Conservation (phyloP, 2,888 invertebrate species). For the Eledone cirrhosa region DNA sequence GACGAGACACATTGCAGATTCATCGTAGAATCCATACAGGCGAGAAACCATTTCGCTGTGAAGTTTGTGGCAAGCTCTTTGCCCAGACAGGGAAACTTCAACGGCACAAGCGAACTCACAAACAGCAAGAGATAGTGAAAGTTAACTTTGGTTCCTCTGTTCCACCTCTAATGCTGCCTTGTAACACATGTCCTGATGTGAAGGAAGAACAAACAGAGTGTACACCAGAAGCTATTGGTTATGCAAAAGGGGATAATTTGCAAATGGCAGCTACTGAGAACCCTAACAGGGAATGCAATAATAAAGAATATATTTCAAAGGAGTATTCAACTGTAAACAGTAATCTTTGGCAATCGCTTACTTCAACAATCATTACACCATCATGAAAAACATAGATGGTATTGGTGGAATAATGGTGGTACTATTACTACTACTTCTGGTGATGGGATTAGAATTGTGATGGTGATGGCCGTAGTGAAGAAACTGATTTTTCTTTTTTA, state of each 20-base stretch:
- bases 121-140: not conserved
- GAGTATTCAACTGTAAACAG: slow-evolving; percentile 20
- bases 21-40: slow-evolving; percentile 10
- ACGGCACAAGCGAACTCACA: slow-evolving; percentile 13
- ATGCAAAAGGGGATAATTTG: not conserved
- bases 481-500: no score
- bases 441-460: no score
- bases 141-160: no score
- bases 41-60: slow-evolving; percentile 13
- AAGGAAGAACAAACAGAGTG: not conserved
- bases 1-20: slow-evolving; percentile 20
- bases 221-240: not conserved
- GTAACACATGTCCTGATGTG: not conserved
- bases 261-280: not conserved
- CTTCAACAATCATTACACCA: not conserved
- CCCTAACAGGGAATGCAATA: not conserved
- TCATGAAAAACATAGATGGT: not conserved
- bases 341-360: not conserved
- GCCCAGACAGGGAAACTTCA: slow-evolving; percentile 17
- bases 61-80: not conserved
- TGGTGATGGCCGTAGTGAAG: no score
- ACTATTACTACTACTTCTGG: no score
- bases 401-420: no score
- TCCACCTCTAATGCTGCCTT: not conserved
- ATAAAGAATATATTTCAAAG: not conserved